Evolutionary conservation across 1,140 invertebrate genomes (phyloP).

Genomic region (Neodiprion fabricii): DNA sequence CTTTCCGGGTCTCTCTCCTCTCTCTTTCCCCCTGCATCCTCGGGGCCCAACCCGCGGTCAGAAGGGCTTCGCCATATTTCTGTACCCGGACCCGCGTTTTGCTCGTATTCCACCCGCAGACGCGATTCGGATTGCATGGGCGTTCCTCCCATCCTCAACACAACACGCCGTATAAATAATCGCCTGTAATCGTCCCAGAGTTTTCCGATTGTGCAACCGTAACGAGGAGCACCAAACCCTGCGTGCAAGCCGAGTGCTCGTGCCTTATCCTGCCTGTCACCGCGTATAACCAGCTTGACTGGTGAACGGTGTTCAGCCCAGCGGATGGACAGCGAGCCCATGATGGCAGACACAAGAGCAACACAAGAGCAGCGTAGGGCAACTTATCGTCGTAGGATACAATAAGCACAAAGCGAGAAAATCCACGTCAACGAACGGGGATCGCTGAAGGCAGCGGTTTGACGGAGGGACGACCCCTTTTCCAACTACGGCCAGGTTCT

Average conservation of each 20-base stretch:
- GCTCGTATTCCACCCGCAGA: constrained; percentile 27
- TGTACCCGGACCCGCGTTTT: too few species aligned
- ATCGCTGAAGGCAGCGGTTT: constrained; percentile 26
- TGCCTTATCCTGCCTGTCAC: too few species aligned
- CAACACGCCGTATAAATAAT: background rate
- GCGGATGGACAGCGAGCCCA: constrained; percentile 1
- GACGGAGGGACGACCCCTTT: constrained; percentile 33
- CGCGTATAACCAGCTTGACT: too few species aligned
- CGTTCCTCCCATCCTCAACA: too few species aligned
- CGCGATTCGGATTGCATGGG: too few species aligned
- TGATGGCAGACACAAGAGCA: constrained; percentile 39
- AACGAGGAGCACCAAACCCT: too few species aligned
- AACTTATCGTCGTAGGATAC: constrained; percentile 35
- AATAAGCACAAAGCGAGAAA: constrained; percentile 50
- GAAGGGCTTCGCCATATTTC: background rate
- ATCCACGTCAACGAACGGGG: constrained; percentile 43
- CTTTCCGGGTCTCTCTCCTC: constrained; percentile 26
- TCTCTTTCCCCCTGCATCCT: constrained; percentile 13
- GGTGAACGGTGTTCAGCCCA: too few species aligned
- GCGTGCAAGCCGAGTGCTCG: too few species aligned
- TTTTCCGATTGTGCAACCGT: too few species aligned
- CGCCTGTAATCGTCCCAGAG: constrained; percentile 8
- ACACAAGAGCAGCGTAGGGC: constrained; percentile 37
- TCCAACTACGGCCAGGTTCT: constrained; percentile 11
- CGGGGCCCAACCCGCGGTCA: background rate